A percentile compares a stretch with the other conserved stretches of the same genome.
Conservation (phyloP, 2,113 vertebrate species). For the Rutilus rutilus region DNA sequence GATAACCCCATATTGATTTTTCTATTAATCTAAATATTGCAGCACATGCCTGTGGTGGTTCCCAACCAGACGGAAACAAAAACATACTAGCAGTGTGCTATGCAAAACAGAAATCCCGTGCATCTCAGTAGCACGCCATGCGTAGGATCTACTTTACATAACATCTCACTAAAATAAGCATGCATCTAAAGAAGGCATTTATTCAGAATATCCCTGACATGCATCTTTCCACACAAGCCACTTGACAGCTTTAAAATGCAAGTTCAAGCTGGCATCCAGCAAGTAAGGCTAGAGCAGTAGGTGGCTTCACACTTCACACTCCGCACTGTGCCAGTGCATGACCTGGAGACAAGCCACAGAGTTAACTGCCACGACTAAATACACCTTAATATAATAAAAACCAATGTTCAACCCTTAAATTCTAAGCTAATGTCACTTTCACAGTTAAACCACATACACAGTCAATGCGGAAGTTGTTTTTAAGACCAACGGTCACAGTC, state of each 20-base stretch:
- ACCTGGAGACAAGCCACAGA: not conserved
- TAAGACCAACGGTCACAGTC: not conserved
- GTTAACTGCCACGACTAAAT: not conserved
- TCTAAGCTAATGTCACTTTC: not conserved
- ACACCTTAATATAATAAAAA: not conserved
- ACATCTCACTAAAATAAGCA: slow-evolving; percentile 17
- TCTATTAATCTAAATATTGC: not conserved
- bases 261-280: not conserved
- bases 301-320: not conserved
- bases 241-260: not conserved
- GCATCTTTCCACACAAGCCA: not conserved
- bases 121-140: not conserved
- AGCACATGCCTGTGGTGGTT: not conserved
- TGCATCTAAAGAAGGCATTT: not conserved
- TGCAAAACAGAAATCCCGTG: not conserved
- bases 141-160: not conserved
- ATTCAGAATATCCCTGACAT: not conserved
- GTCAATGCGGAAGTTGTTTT: not conserved
- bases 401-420: not conserved
- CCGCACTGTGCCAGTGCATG: not conserved
- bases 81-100: not conserved
- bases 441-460: slow-evolving; percentile 6
- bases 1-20: not conserved
- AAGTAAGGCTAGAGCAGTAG: not conserved
- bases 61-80: not conserved